Conservation (phyloP, 1,140 invertebrate species). For the Halictus rubicundus region DNA sequence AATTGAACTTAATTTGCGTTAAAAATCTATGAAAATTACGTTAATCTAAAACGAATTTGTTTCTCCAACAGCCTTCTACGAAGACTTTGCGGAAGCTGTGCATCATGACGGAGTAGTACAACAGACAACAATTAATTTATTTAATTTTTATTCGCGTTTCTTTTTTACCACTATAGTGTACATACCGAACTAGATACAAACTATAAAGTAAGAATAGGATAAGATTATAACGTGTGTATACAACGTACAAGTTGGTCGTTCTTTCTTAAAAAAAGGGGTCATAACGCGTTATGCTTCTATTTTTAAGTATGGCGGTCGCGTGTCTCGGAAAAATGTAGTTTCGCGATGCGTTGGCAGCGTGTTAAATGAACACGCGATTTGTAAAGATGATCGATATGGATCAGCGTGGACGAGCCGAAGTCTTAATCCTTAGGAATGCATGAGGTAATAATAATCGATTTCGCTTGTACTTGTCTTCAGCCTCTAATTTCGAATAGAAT, state of each 20-base stretch:
- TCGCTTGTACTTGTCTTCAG: too few species aligned
- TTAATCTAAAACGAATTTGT: too few species aligned
- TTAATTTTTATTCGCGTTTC: conserved; percentile 24
- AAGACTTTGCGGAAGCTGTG: conserved; percentile 40
- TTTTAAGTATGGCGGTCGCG: neutral
- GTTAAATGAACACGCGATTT: conserved; percentile 9
- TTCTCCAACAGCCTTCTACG: conserved; percentile 1
- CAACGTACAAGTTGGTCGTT: conserved; percentile 21
- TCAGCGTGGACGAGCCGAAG: neutral
- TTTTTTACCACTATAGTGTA: conserved; percentile 7
- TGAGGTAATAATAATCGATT: too few species aligned
- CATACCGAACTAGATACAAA: conserved; percentile 21
- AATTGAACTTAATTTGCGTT: too few species aligned
- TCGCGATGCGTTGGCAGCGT: conserved; percentile 10
- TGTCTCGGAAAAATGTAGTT: neutral
- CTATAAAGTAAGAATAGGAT: conserved; percentile 12
- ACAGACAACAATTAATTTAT: conserved; percentile 19
- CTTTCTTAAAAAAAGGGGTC: conserved; percentile 19
- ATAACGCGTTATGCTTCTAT: conserved; percentile 4
- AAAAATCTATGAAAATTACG: too few species aligned
- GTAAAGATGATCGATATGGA: conserved; percentile 24
- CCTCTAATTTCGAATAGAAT: too few species aligned
- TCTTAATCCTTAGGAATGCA: neutral
- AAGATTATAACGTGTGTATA: conserved; percentile 4
- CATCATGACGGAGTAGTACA: neutral